Evolutionary conservation across 1,140 invertebrate species (phyloP).

Genomic region (Caenorhabditis inopinata): DNA sequence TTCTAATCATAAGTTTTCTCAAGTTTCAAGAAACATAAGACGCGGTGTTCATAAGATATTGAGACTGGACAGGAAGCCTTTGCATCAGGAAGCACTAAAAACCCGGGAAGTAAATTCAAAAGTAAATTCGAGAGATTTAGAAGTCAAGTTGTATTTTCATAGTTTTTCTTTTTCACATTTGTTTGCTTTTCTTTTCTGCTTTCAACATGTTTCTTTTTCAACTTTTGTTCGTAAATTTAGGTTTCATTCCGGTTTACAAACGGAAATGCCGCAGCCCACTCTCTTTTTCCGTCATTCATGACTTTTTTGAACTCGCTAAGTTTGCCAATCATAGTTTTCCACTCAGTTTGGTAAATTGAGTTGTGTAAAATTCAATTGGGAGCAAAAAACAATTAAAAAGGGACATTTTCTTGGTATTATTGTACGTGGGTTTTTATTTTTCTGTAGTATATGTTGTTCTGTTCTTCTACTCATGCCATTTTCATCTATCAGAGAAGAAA

Average conservation of each 20-base stretch:
- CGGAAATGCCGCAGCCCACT: background rate
- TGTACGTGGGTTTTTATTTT: background rate
- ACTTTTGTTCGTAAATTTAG: background rate
- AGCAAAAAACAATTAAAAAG: constrained; percentile 5
- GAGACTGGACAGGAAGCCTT: too few relatives aligned
- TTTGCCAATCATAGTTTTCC: too few relatives aligned
- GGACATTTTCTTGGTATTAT: constrained; percentile 12
- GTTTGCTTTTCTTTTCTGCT: background rate
- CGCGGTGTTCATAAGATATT: background rate
- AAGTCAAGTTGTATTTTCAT: too few relatives aligned
- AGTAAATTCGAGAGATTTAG: too few relatives aligned
- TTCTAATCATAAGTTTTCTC: background rate
- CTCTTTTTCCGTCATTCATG: background rate
- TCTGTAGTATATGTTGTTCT: too few relatives aligned
- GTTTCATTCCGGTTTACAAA: constrained; percentile 7
- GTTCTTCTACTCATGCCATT: background rate
- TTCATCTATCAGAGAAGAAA: too few relatives aligned
- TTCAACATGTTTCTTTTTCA: background rate
- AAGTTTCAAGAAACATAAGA: background rate
- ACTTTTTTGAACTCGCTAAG: background rate
- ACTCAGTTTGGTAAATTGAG: too few relatives aligned
- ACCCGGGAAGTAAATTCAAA: background rate
- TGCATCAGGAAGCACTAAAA: too few relatives aligned
- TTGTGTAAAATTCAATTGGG: background rate
- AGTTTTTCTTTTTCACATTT: background rate